These are phyloP conservation scores for Boloria selene DNA, from an alignment of 2,888 invertebrate genomes.

Conservation along the genomic window DNA sequence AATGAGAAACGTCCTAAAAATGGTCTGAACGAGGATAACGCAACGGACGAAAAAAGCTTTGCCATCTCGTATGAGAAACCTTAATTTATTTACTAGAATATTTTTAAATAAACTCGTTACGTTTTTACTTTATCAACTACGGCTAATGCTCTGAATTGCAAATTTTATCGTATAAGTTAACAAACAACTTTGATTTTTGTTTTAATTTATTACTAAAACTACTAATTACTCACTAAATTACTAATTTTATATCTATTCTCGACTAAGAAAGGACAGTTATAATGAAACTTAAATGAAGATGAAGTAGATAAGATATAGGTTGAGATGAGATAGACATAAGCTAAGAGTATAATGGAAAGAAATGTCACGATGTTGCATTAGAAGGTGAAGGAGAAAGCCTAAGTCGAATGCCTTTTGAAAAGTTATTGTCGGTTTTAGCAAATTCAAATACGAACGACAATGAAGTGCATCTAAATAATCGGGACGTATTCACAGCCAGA, in stretches of 20 bases:
- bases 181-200: slow-evolving; percentile 76
- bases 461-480: slow-evolving; percentile 67
- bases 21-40: slow-evolving; percentile 31
- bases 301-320: slow-evolving; percentile 47
- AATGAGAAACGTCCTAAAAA: slow-evolving; percentile 45
- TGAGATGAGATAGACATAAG: slow-evolving; percentile 33
- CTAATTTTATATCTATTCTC: slow-evolving; percentile 67
- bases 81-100: slow-evolving; percentile 57
- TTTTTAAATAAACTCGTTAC: slow-evolving; percentile 68
- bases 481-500: slow-evolving; percentile 79
- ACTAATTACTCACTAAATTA: slow-evolving; percentile 65
- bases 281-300: slow-evolving; percentile 45
- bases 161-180: slow-evolving; percentile 78
- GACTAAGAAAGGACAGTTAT: slow-evolving; percentile 61
- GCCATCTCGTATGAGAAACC: slow-evolving; percentile 51
- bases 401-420: slow-evolving; percentile 40
- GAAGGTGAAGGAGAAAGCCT: slow-evolving; percentile 43
- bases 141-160: slow-evolving; percentile 81
- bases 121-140: slow-evolving; percentile 65
- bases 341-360: slow-evolving; percentile 16
- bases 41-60: slow-evolving; percentile 47
- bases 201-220: slow-evolving; percentile 60
- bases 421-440: slow-evolving; percentile 66
- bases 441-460: slow-evolving; percentile 48
- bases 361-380: slow-evolving; percentile 22